Conservation (phyloP, 2,888 invertebrate species). For the Unio delphinus region DNA sequence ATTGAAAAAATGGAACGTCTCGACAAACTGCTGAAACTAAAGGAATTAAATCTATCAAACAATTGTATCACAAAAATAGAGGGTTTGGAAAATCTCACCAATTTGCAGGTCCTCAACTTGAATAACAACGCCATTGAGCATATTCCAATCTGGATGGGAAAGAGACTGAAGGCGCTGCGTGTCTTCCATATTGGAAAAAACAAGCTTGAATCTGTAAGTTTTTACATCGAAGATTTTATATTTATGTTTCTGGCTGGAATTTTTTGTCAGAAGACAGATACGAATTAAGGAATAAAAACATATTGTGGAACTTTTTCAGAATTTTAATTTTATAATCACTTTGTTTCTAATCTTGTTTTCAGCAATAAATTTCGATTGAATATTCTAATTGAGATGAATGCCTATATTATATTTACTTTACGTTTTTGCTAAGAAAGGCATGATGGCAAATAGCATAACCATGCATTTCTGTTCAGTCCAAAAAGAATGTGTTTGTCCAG, state of each 20-base stretch:
- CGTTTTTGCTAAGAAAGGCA: too few species aligned
- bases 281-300: too few species aligned
- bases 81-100: conserved; percentile 60
- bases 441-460: too few species aligned
- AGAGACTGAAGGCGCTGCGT: conserved; percentile 62
- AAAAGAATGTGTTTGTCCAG: too few species aligned
- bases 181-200: conserved; percentile 63
- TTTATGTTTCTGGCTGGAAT: neutral
- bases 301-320: too few species aligned
- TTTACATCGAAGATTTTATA: neutral
- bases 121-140: conserved; percentile 65
- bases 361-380: too few species aligned
- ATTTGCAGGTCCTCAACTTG: conserved; percentile 63
- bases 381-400: too few species aligned
- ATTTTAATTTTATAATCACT: too few species aligned
- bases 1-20: conserved; percentile 69
- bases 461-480: too few species aligned
- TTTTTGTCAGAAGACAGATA: neutral
- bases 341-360: too few species aligned
- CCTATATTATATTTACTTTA: too few species aligned
- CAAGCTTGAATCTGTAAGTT: conserved; percentile 63
- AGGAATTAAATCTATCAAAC: conserved; percentile 65
- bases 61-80: conserved; percentile 65
- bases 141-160: conserved; percentile 65
- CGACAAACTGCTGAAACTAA: conserved; percentile 62